Percentiles rank a stretch among this genome's conserved stretches.
Conservation (phyloP, 2,888 invertebrate species). For the Dynastes hyllus region DNA sequence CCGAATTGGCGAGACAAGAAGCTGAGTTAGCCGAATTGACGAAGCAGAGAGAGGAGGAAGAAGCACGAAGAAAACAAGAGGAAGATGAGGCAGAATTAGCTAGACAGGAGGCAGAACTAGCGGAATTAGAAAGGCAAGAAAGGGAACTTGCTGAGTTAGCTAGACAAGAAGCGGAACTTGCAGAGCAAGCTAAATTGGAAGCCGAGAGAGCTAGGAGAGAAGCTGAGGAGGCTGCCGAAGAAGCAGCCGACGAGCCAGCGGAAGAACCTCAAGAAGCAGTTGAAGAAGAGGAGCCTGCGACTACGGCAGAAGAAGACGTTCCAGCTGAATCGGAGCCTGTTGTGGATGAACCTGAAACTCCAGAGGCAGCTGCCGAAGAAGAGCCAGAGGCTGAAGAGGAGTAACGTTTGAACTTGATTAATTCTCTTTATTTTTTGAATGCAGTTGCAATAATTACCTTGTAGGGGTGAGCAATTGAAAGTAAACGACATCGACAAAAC, state of each 20-base stretch:
- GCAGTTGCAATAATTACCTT: not conserved
- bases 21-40: slow-evolving; percentile 78
- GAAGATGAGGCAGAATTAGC: slow-evolving; percentile 73
- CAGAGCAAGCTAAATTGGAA: slow-evolving; percentile 70
- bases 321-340: slow-evolving; percentile 71
- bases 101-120: slow-evolving; percentile 78
- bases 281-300: slow-evolving; percentile 49
- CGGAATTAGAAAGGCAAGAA: slow-evolving; percentile 74
- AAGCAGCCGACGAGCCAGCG: slow-evolving; percentile 55
- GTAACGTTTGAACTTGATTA: slow-evolving; percentile 35
- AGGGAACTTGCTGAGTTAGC: slow-evolving; percentile 72
- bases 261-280: slow-evolving; percentile 55
- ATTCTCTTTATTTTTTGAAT: slow-evolving; percentile 4
- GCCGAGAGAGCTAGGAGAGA: slow-evolving; percentile 63
- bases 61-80: slow-evolving; percentile 72
- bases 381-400: slow-evolving; percentile 73
- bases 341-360: slow-evolving; percentile 73
- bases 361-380: slow-evolving; percentile 66
- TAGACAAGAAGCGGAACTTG: slow-evolving; percentile 77
- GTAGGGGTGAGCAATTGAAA: too few species aligned
- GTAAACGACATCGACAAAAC: too few species aligned
- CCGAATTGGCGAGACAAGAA: slow-evolving; percentile 73
- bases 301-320: slow-evolving; percentile 54
- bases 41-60: slow-evolving; percentile 75
- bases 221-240: slow-evolving; percentile 63